phyloP scores from a whole-genome alignment of 2,797 vertebrate species.

The Coracias cyanogaster region DNA sequence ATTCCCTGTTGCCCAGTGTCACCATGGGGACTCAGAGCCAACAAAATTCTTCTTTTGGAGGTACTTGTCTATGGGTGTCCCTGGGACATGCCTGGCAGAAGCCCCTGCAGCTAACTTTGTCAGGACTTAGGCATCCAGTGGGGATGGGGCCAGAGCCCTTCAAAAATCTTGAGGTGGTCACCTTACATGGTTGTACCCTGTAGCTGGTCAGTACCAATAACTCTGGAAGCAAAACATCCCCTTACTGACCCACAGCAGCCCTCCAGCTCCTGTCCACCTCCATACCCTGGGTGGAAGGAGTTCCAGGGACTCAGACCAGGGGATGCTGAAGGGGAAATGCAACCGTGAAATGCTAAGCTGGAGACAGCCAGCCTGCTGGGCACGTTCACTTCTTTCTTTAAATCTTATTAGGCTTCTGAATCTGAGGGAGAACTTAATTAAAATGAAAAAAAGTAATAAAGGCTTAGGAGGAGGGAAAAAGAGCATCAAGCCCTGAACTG shows the following conservation, averaged over 20 bases:
- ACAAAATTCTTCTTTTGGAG: background rate
- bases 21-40: background rate
- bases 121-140: background rate
- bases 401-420: background rate
- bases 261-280: background rate
- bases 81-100: background rate
- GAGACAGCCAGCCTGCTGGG: background rate
- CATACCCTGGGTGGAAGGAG: background rate
- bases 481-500: background rate
- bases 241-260: background rate
- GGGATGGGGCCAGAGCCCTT: background rate
- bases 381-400: background rate
- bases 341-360: background rate
- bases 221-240: background rate
- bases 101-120: background rate
- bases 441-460: background rate
- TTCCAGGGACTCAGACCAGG: background rate
- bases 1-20: background rate
- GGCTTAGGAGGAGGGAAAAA: background rate
- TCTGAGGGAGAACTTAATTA: background rate
- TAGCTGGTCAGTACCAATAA: background rate
- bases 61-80: background rate
- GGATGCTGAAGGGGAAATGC: accelerated
- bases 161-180: background rate
- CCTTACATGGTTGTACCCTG: background rate